Conservation (phyloP, 2,113 vertebrate species). For the Neotragus pygmaeus region DNA sequence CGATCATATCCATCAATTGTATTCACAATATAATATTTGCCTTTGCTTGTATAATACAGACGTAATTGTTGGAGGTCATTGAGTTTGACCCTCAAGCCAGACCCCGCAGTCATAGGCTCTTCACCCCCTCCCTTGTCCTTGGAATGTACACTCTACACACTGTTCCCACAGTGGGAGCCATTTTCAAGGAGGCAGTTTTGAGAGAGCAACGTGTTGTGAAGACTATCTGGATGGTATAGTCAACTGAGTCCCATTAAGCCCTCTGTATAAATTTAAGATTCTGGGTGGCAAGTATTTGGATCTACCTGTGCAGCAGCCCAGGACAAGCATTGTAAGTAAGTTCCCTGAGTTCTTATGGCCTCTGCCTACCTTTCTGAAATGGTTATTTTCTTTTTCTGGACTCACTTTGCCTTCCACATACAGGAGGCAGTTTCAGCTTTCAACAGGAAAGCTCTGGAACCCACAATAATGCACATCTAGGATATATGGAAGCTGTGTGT, state of each 20-base stretch:
- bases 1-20: neutral
- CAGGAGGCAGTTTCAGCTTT: neutral
- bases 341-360: neutral
- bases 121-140: neutral
- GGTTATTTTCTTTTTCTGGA: neutral
- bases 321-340: neutral
- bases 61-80: neutral
- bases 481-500: neutral
- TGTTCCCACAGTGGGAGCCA: neutral
- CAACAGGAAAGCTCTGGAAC: neutral
- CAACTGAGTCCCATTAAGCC: neutral
- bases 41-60: neutral
- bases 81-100: neutral
- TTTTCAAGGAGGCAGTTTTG: neutral
- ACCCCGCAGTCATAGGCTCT: fast-evolving
- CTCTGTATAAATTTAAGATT: neutral
- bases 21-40: neutral
- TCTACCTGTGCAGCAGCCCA: fast-evolving
- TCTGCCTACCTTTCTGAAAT: neutral
- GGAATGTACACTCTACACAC: neutral
- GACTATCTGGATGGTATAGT: neutral
- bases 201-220: neutral
- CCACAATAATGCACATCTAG: neutral
- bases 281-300: neutral
- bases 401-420: neutral